Evolutionary conservation across 64 coral and sea anemone genomes (phyloP), one percentile per base, ranked within the genome.

Genomic region (Stichodactyla mertensii): DNA sequence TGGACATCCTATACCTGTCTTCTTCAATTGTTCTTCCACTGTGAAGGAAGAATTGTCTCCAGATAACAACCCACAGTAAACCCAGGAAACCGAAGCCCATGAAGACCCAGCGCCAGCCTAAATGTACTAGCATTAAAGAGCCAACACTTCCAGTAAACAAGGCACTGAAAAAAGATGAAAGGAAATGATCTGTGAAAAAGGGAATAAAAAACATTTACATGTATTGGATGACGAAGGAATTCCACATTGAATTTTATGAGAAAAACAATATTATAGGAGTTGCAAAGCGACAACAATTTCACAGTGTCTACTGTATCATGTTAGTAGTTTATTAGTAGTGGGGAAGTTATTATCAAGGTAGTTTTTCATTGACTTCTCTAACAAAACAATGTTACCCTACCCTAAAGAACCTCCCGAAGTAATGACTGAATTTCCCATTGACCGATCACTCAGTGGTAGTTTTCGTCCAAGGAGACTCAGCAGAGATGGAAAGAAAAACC

Each of bases 401-500:
- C 83, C 83, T 60, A 85, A 52, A 85, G 56, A 51, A 52, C 5
- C 53, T 57, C 83, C 83, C 11, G 83, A 57, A 31, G 31, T 36
- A 16, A 64, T 64, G 27, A 85, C 13, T 57, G 83, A 52, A 85
- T 55, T 85, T 10, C 83, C 55, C 55, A 64, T 60, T n/a, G 83
- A 85, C 55, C 83, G 83, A 24, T 85, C 83, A 85, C 83, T 85
- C 6, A 58, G 4, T 11, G 83, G 83, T 64, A 85, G 62, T 14
- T 64, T 85, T 52, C 52, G 60, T 54, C 55, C 83, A 23, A 60
- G 27, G 19, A 85, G 59, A 23, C 83, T 85, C 12, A 54, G 54
- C 55, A 85, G 53, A 31, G 83, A 85, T 62, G 83, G 83, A 23
- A 60, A 85, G 54, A 60, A 85, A 60, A 85, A 24, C 16, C 83